A percentile compares a stretch with the other conserved stretches of the same genome.
phyloP scores from a whole-genome alignment of 1,140 invertebrate genomes.

The Chironomus tepperi region DNA sequence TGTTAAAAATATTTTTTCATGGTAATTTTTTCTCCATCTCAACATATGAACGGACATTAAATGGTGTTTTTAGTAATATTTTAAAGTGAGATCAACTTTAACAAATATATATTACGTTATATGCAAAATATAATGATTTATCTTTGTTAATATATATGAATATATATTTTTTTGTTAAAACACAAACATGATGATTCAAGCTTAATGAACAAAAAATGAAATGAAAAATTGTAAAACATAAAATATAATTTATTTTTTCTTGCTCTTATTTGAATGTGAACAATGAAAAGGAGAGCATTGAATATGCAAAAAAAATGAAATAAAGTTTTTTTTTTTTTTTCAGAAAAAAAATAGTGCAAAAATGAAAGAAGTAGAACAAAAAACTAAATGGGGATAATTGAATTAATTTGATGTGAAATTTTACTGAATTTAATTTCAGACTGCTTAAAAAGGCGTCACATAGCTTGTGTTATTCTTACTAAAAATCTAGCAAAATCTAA shows the following conservation, averaged over 20 bases:
- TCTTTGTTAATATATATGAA: neutral
- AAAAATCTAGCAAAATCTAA: too few relatives aligned
- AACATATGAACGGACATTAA: constrained; percentile 1
- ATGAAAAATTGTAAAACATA: neutral
- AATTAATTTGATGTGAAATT: too few relatives aligned
- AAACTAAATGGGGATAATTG: too few relatives aligned
- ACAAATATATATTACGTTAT: constrained; percentile 8
- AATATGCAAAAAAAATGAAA: constrained; percentile 32
- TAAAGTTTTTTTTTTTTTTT: constrained; percentile 26
- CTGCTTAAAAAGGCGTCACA: too few relatives aligned
- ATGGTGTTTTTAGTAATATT: constrained; percentile 4
- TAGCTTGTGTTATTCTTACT: too few relatives aligned
- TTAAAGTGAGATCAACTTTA: constrained; percentile 13
- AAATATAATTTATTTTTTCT: constrained; percentile 2
- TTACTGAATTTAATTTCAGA: too few relatives aligned
- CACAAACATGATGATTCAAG: constrained; percentile 7
- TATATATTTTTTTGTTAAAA: neutral
- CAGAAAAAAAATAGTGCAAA: neutral
- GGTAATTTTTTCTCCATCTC: too few relatives aligned
- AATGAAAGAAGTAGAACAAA: too few relatives aligned
- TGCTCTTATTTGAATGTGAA: neutral
- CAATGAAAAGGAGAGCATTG: constrained; percentile 33
- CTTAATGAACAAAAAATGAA: constrained; percentile 9
- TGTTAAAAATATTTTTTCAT: constrained; percentile 9
- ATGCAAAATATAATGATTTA: neutral